phyloP scores from a whole-genome alignment of 2,113 vertebrate species.

The Tylochromis polylepis region DNA sequence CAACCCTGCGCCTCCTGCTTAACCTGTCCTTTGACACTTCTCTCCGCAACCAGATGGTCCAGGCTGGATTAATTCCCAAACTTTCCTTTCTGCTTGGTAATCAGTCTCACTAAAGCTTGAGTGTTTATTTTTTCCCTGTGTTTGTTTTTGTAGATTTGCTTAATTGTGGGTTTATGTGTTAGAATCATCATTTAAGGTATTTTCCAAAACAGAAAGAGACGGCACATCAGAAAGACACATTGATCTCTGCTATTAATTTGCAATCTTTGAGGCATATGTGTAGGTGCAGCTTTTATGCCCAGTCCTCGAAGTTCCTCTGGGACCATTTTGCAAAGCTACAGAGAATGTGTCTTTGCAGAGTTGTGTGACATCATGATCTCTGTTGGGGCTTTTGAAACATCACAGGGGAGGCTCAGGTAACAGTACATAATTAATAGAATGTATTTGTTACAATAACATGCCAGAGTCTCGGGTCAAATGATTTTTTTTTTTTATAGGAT shows the following conservation, averaged over 20 bases:
- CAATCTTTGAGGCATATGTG: not conserved
- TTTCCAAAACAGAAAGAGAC: not conserved
- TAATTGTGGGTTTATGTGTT: not conserved
- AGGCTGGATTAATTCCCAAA: slow-evolving; percentile 86
- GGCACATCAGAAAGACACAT: not conserved
- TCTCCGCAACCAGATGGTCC: slow-evolving; percentile 89
- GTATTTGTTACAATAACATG: slow-evolving; percentile 72
- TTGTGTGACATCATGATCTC: slow-evolving; percentile 17
- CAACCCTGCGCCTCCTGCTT: slow-evolving; percentile 83
- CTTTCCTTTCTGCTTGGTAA: slow-evolving; percentile 85
- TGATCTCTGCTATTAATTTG: not conserved
- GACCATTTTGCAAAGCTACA: slow-evolving; percentile 23
- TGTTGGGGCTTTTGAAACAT: slow-evolving; percentile 49
- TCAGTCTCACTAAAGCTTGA: not conserved
- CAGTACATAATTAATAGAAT: slow-evolving; percentile 65
- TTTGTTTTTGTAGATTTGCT: not conserved
- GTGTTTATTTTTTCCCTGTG: not conserved
- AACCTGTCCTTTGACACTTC: slow-evolving; percentile 91
- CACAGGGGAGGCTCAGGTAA: slow-evolving; percentile 54
- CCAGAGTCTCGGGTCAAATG: slow-evolving; percentile 59
- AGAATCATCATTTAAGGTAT: not conserved
- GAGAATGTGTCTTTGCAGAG: slow-evolving; percentile 1
- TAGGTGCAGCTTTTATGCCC: slow-evolving; percentile 5
- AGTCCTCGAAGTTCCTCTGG: not conserved
- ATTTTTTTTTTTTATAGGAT: slow-evolving; percentile 68